Evolutionary conservation across 53 echinoderm and acorn worm genomes (phyloP).

Genomic region (Antedon mediterranea): DNA sequence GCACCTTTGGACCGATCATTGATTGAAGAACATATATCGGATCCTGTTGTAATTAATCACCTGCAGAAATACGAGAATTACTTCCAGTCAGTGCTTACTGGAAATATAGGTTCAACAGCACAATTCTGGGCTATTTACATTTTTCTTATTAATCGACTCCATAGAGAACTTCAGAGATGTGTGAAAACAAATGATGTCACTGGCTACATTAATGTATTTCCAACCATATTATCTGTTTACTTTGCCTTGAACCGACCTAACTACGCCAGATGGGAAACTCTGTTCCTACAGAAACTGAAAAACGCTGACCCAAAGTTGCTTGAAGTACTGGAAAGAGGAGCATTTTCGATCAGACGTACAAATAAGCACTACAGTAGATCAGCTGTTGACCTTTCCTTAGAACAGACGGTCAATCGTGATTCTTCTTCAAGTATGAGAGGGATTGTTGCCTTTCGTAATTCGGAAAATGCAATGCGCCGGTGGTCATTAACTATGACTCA

Average conservation of each 20-base stretch:
- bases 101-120: conserved; percentile 19
- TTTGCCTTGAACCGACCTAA: conserved; percentile 51
- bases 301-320: conserved; percentile 4
- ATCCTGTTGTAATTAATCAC: conserved; percentile 17
- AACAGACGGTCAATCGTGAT: conserved; percentile 43
- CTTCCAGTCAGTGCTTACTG: conserved; percentile 20
- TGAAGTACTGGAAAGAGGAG: conserved; percentile 32
- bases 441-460: conserved; percentile 25
- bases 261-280: conserved; percentile 60
- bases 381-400: conserved; percentile 41
- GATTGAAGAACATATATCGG: conserved; percentile 15
- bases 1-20: conserved; percentile 13
- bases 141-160: conserved; percentile 41
- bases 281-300: conserved; percentile 36
- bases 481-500: conserved; percentile 39
- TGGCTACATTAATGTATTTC: conserved; percentile 25
- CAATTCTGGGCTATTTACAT: conserved; percentile 40
- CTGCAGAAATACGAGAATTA: conserved; percentile 26
- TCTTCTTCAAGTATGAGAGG: conserved; percentile 38
- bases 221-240: conserved; percentile 29
- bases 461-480: too few species aligned
- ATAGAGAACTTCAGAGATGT: conserved; percentile 37
- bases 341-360: conserved; percentile 46
- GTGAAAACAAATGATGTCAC: conserved; percentile 43
- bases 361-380: conserved; percentile 11